These are phyloP conservation scores for Nemurella pictetii DNA, from an alignment of 2,888 invertebrate genomes.

Conservation along the genomic window DNA sequence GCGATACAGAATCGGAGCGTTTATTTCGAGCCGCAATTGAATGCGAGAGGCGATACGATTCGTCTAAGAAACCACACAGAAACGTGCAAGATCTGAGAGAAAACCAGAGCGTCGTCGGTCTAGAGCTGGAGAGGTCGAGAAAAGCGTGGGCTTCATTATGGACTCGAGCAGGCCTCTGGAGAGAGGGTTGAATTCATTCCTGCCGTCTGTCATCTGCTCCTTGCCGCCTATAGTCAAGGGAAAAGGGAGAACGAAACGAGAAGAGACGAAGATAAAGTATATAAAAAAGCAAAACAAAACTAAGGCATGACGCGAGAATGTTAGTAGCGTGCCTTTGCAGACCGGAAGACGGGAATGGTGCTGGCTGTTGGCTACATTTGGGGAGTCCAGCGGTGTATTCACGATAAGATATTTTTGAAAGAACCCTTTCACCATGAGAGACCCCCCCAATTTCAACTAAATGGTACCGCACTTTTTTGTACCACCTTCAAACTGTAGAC, in stretches of 20 bases:
- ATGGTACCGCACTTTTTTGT: slow-evolving; percentile 8
- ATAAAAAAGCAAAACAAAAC: slow-evolving; percentile 11
- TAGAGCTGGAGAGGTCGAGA: not conserved
- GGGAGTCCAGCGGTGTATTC: not conserved
- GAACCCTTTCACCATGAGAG: not conserved
- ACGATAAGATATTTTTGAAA: not conserved
- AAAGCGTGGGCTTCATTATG: not conserved
- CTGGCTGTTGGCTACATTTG: not conserved
- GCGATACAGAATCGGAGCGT: not conserved
- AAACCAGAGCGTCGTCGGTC: not conserved
- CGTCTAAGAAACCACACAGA: not conserved
- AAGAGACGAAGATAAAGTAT: slow-evolving; percentile 2
- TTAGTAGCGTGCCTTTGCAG: not conserved
- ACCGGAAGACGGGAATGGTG: not conserved
- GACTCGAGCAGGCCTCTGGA: not conserved
- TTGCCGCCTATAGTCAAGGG: slow-evolving; percentile 3
- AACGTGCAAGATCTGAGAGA: not conserved
- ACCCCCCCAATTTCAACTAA: slow-evolving; percentile 12
- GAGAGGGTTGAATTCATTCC: not conserved
- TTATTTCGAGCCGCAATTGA: not conserved
- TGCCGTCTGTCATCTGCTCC: slow-evolving; percentile 13
- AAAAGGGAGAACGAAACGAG: not conserved
- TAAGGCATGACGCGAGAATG: not conserved
- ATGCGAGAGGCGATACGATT: not conserved
- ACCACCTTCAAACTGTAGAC: not conserved